A percentile compares a stretch with the other conserved stretches of the same genome.
These are phyloP conservation scores for Gymnothorax javanicus DNA, from an alignment of 2,797 vertebrate species.

Conservation along the genomic window DNA sequence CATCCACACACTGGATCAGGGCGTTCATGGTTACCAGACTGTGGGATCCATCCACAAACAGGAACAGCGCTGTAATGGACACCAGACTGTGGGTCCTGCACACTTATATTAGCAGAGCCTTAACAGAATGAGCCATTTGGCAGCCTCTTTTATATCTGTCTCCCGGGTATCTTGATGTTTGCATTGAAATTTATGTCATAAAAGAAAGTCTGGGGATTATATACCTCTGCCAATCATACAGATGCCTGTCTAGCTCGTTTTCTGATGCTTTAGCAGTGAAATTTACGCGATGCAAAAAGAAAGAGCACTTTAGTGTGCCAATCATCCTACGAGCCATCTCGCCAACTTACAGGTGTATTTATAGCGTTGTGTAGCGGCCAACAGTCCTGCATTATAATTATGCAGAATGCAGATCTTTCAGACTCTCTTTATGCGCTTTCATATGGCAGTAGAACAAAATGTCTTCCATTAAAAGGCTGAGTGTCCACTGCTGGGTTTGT, in stretches of 20 bases:
- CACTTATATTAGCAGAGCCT: no score
- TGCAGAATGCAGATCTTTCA: neutral
- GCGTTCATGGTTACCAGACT: neutral
- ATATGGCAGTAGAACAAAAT: neutral
- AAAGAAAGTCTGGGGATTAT: neutral
- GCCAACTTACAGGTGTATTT: neutral
- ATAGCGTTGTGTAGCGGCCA: neutral
- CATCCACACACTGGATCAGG: neutral
- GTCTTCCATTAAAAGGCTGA: neutral
- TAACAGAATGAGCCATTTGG: neutral
- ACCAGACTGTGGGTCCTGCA: no score
- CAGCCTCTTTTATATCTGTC: neutral
- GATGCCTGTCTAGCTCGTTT: neutral
- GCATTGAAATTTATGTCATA: neutral
- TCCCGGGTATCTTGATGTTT: neutral
- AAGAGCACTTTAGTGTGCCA: no score
- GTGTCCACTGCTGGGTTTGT: neutral
- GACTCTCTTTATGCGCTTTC: neutral
- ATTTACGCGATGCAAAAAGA: no score
- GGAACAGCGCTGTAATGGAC: neutral
- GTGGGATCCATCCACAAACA: neutral
- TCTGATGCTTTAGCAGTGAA: no score
- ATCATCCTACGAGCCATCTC: no score
- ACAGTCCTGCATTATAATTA: neutral
- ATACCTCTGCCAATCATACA: neutral